phyloP scores from a whole-genome alignment of 2,797 vertebrate genomes.

The Girardinus metallicus region DNA sequence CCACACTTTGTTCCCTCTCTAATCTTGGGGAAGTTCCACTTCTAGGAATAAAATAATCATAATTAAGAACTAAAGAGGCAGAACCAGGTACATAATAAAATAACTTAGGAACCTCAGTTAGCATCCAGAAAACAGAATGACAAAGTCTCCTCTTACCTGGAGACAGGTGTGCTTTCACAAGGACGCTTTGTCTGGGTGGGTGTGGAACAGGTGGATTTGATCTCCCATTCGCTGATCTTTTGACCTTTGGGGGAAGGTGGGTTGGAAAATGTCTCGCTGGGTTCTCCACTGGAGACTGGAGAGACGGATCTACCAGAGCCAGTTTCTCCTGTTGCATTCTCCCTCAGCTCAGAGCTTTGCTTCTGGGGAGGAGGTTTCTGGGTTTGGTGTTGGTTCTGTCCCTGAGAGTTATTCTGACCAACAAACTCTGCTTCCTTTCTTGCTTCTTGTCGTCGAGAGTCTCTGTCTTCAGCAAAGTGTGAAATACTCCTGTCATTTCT shows the following conservation, averaged over 20 bases:
- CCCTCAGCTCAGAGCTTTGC: constrained; percentile 47
- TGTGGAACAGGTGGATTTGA: constrained; percentile 44
- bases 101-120: too few relatives aligned
- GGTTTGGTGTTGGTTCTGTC: constrained; percentile 50
- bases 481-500: constrained; percentile 47
- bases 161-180: constrained; percentile 53
- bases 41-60: constrained; percentile 24
- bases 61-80: not conserved
- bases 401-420: constrained; percentile 53
- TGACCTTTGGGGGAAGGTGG: constrained; percentile 49
- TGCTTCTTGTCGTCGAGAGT: constrained; percentile 32
- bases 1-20: constrained; percentile 54
- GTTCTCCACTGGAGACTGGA: constrained; percentile 21
- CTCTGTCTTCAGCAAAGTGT: constrained; percentile 41
- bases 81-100: constrained; percentile 1
- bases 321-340: constrained; percentile 25
- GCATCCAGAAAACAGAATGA: constrained; percentile 8
- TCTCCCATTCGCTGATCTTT: constrained; percentile 57
- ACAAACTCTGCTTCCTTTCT: constrained; percentile 40
- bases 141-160: constrained; percentile 66
- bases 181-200: constrained; percentile 52
- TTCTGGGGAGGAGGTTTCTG: constrained; percentile 45
- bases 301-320: constrained; percentile 50
- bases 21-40: constrained; percentile 30
- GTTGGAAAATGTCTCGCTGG: constrained; percentile 42